A percentile compares a stretch with the other conserved stretches of the same genome.
Conservation (phyloP, 2,888 invertebrate genomes). For the Norana najaformis region DNA sequence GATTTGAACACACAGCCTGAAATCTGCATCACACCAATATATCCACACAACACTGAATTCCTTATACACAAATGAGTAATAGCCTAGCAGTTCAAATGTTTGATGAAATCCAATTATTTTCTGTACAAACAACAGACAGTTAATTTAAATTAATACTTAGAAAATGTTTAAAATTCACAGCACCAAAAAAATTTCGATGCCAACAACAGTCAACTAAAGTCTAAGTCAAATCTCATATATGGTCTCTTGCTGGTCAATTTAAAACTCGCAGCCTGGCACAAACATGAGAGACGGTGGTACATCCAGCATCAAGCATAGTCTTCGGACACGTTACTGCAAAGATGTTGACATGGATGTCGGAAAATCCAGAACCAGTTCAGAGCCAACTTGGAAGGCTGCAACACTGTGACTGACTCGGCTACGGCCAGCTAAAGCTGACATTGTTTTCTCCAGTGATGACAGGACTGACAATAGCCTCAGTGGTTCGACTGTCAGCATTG, state of each 20-base stretch:
- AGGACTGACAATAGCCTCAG: background rate
- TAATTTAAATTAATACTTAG: constrained; percentile 13
- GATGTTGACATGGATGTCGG: background rate
- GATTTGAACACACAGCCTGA: background rate
- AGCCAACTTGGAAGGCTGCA: background rate
- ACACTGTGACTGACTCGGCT: background rate
- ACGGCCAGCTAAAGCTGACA: background rate
- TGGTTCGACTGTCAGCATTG: background rate
- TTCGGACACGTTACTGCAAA: background rate
- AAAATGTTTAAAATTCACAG: background rate
- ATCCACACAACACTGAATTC: background rate
- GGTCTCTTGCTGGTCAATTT: background rate
- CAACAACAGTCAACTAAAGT: background rate
- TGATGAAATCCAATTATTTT: background rate
- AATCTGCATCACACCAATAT: background rate
- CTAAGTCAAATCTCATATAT: background rate
- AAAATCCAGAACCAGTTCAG: background rate
- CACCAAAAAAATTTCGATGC: background rate
- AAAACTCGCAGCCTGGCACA: background rate
- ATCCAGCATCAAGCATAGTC: too few species aligned
- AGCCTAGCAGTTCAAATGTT: background rate
- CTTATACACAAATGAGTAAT: constrained; percentile 9
- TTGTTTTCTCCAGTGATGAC: background rate
- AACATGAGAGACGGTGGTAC: background rate
- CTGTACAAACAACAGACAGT: background rate